These are phyloP conservation scores for Galerucella nymphaeae DNA, from an alignment of 2,888 invertebrate genomes.

Conservation along the genomic window DNA sequence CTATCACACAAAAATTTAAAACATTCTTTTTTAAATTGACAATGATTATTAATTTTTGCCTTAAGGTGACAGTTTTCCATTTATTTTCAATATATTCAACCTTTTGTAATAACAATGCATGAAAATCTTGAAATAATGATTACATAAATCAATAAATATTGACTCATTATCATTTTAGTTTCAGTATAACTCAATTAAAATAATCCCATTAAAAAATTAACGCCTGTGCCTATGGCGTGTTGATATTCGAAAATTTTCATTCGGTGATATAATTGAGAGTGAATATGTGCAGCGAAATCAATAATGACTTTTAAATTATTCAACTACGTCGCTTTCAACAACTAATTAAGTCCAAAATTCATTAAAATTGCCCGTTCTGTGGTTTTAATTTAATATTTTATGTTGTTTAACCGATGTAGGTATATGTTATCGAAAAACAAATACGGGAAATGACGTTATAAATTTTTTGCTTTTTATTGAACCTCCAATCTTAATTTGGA, in stretches of 20 bases:
- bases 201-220: constrained; percentile 2
- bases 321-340: constrained; percentile 24
- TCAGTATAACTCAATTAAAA: too few relatives aligned
- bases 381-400: constrained; percentile 27
- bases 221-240: background rate
- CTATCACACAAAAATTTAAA: too few relatives aligned
- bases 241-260: constrained; percentile 23
- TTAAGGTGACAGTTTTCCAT: too few relatives aligned
- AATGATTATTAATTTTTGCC: too few relatives aligned
- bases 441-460: too few relatives aligned
- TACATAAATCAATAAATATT: background rate
- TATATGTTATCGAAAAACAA: background rate
- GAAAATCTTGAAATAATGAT: background rate
- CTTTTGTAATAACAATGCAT: background rate
- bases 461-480: too few relatives aligned
- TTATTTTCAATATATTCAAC: too few relatives aligned
- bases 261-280: constrained; percentile 31
- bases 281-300: constrained; percentile 29
- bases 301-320: constrained; percentile 35
- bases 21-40: too few relatives aligned
- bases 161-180: too few relatives aligned
- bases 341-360: constrained; percentile 35
- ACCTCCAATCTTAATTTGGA: too few relatives aligned
- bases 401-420: background rate
- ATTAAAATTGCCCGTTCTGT: constrained; percentile 28